Conservation (phyloP, 1,140 invertebrate species). For the Ceratosolen fusciceps region DNA sequence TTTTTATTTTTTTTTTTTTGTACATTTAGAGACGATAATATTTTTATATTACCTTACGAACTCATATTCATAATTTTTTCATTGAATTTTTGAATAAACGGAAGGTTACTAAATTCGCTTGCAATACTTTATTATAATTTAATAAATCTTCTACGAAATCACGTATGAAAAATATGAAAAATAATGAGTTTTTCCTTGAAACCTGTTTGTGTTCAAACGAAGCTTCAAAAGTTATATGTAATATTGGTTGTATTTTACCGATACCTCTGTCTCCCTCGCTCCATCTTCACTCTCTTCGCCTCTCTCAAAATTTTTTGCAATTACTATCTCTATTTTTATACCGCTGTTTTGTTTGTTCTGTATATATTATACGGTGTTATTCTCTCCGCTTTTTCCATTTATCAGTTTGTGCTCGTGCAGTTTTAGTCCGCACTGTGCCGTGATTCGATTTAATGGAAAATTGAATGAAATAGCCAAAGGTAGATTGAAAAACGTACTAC, state of each 20-base stretch:
- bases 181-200: not conserved
- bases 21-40: too few relatives aligned
- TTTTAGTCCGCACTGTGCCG: conserved; percentile 23
- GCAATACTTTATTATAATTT: too few relatives aligned
- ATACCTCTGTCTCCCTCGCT: not conserved
- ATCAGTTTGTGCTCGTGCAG: not conserved
- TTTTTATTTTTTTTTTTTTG: too few relatives aligned
- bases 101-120: too few relatives aligned
- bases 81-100: too few relatives aligned
- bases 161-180: not conserved
- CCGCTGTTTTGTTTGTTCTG: not conserved
- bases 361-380: conserved; percentile 31
- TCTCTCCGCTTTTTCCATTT: conserved; percentile 9
- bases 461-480: conserved; percentile 30
- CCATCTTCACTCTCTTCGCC: not conserved
- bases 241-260: too few relatives aligned
- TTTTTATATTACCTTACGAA: too few relatives aligned
- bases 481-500: conserved; percentile 8
- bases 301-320: conserved; percentile 5
- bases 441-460: conserved; percentile 50
- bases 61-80: too few relatives aligned
- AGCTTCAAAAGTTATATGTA: not conserved
- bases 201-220: not conserved
- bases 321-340: conserved; percentile 32
- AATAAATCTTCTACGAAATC: too few relatives aligned